These are phyloP conservation scores for Drosophila ananassae DNA, from an alignment of 1,140 invertebrate genomes.

Conservation along the genomic window DNA sequence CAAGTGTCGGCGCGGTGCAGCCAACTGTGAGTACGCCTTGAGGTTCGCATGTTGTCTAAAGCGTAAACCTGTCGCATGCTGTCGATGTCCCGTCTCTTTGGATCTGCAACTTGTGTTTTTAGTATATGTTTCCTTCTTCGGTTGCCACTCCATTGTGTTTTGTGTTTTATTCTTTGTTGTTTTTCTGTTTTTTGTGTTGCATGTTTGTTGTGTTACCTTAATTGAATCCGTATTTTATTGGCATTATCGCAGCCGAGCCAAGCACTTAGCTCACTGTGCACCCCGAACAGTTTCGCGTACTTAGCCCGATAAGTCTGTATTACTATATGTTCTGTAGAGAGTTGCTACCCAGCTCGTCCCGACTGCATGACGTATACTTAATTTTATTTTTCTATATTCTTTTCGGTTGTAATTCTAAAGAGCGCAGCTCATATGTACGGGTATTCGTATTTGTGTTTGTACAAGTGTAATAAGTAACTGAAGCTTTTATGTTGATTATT, in stretches of 20 bases:
- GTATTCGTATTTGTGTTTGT: constrained; percentile 29
- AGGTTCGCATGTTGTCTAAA: constrained; percentile 55
- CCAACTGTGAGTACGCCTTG: constrained; percentile 82
- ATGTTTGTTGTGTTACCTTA: constrained; percentile 55
- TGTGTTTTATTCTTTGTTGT: constrained; percentile 27
- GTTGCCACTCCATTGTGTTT: constrained; percentile 33
- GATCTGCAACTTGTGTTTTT: constrained; percentile 44
- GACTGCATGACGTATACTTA: constrained; percentile 50
- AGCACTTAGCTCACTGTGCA: constrained; percentile 54
- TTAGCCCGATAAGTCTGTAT: constrained; percentile 6
- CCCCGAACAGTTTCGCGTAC: constrained; percentile 25
- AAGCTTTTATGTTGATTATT: constrained; percentile 82
- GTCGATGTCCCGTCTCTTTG: constrained; percentile 36
- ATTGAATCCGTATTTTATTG: constrained; percentile 75
- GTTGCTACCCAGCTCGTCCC: background rate
- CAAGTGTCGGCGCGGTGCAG: constrained; percentile 70
- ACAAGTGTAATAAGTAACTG: constrained; percentile 68
- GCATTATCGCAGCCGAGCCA: constrained; percentile 64
- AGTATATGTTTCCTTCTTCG: background rate
- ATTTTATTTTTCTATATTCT: constrained; percentile 22
- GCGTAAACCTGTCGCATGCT: constrained; percentile 70
- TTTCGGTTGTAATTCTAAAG: constrained; percentile 34
- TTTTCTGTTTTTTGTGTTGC: constrained; percentile 47
- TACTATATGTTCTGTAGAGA: background rate
- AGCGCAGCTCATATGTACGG: background rate